Evolutionary conservation across 2,113 vertebrate species (phyloP).

Genomic region (Poeciliopsis prolifica): DNA sequence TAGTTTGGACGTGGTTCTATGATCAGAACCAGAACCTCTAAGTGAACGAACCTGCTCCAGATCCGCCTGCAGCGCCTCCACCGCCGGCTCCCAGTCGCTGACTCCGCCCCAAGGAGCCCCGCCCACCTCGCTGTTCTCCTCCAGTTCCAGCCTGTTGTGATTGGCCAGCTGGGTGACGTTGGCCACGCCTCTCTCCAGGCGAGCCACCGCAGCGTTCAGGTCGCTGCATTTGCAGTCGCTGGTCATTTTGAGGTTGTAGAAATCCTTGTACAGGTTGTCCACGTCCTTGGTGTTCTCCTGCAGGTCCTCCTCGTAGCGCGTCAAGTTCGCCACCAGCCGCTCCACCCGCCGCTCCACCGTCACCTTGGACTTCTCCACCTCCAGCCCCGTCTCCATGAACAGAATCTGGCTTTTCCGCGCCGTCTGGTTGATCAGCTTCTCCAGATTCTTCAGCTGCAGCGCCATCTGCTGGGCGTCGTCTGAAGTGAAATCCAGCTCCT

Average conservation of each 20-base stretch:
- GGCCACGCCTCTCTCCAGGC: constrained; percentile 62
- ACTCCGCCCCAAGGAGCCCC: constrained; percentile 60
- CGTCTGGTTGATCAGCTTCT: constrained; percentile 72
- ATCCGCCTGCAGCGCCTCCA: constrained; percentile 74
- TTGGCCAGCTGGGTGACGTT: constrained; percentile 74
- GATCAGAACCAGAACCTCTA: not conserved
- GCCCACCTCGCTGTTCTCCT: not conserved
- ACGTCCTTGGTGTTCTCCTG: constrained; percentile 76
- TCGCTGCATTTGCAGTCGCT: constrained; percentile 78
- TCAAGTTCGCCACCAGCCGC: constrained; percentile 77
- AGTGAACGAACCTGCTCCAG: constrained; percentile 71
- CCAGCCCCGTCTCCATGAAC: constrained; percentile 87
- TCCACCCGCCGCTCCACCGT: constrained; percentile 72
- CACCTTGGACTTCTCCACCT: constrained; percentile 85
- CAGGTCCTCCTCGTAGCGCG: constrained; percentile 53
- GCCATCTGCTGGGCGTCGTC: constrained; percentile 72
- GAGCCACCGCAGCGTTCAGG: constrained; percentile 43
- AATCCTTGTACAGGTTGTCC: constrained; percentile 60
- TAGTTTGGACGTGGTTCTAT: not conserved
- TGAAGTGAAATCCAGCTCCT: constrained; percentile 28
- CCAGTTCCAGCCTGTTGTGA: constrained; percentile 65
- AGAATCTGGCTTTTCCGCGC: constrained; percentile 75
- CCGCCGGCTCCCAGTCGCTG: constrained; percentile 67
- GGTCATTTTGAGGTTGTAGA: constrained; percentile 47
- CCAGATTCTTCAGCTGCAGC: constrained; percentile 67